These are phyloP conservation scores for Listrodromus nycthemerus DNA, from an alignment of 2,888 invertebrate genomes.

Conservation along the genomic window DNA sequence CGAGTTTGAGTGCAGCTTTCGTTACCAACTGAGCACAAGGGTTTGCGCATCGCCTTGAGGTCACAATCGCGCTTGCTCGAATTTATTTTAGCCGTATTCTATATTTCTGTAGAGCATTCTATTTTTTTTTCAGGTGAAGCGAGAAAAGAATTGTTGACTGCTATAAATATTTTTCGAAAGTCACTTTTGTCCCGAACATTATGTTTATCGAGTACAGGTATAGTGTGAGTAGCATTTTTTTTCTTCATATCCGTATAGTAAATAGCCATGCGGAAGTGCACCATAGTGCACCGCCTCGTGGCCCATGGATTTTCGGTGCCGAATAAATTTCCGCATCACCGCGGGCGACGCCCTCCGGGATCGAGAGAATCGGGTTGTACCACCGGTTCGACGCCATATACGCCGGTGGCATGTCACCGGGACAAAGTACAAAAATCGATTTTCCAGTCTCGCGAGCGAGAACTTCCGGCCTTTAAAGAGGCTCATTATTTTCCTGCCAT, in stretches of 20 bases:
- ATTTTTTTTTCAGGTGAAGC: not conserved
- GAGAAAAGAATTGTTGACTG: not conserved
- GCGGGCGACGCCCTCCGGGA: conserved; percentile 16
- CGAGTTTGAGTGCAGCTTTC: not conserved
- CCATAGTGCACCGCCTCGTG: conserved; percentile 5
- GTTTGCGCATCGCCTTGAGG: not conserved
- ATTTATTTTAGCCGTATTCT: not conserved
- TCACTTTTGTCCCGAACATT: not conserved
- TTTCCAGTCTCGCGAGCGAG: conserved; percentile 72
- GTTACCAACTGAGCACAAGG: not conserved
- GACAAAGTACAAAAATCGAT: conserved; percentile 79
- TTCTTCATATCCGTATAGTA: not conserved
- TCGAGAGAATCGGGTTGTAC: conserved; percentile 22
- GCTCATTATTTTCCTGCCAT: conserved; percentile 81
- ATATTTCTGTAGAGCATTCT: not conserved
- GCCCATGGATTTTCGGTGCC: conserved; percentile 48
- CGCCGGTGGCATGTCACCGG: conserved; percentile 42
- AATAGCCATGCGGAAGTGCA: conserved; percentile 30
- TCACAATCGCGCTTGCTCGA: not conserved
- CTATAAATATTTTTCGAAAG: not conserved
- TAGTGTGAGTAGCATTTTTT: not conserved
- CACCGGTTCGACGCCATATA: conserved; percentile 30
- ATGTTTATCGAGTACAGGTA: not conserved
- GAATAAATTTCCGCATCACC: conserved; percentile 69
- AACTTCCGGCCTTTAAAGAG: conserved; percentile 80